Percentiles rank a stretch among this genome's conserved stretches.
Evolutionary conservation across 2,888 invertebrate genomes (phyloP).

Genomic region (Calliopum simillimum): DNA sequence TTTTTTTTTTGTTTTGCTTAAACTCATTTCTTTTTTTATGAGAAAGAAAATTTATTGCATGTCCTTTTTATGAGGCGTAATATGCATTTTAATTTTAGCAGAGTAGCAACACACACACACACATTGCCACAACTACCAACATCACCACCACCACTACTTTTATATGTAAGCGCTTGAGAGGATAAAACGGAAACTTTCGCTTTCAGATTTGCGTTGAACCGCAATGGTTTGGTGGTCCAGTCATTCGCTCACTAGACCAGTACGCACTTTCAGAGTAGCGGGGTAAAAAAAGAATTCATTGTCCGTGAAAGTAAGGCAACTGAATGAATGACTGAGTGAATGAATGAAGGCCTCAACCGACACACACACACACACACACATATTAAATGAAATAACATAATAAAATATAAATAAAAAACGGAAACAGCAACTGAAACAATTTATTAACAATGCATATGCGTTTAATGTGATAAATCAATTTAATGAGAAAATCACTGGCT

Average conservation of each 20-base stretch:
- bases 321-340: not conserved
- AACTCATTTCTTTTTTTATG: conserved; percentile 31
- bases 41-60: conserved; percentile 37
- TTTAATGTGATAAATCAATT: conserved; percentile 58
- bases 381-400: not conserved
- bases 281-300: not conserved
- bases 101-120: not conserved
- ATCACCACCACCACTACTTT: not conserved
- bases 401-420: conserved; percentile 10
- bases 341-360: not conserved
- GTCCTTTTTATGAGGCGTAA: conserved; percentile 37
- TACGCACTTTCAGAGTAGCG: not conserved
- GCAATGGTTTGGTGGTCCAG: not conserved
- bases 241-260: not conserved
- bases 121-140: not conserved
- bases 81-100: conserved; percentile 38
- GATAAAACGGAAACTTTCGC: not conserved
- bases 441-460: conserved; percentile 20
- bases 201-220: conserved; percentile 20
- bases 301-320: conserved; percentile 2
- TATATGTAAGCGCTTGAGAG: not conserved
- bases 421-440: conserved; percentile 12
- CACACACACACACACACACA: too few relatives aligned
- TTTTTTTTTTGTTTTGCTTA: not conserved
- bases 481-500: conserved; percentile 61